Base-by-base conservation (phyloP, 2,888 invertebrate species). In the Trissoscelio sp. region DNA sequence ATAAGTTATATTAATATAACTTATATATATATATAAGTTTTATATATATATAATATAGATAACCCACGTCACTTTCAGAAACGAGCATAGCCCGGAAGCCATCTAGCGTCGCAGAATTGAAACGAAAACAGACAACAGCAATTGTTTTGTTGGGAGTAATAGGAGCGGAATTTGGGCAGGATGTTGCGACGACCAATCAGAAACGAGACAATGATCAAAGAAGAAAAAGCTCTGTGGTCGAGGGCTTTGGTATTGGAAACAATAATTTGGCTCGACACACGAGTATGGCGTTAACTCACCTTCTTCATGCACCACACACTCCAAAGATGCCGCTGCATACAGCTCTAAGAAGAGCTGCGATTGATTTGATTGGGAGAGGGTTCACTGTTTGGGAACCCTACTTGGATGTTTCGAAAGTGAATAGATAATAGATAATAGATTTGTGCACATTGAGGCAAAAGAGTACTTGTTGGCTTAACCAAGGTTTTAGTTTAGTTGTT, bases 311-410 rank as follows among this genome's bases (percentile, higher is more conserved):
- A 9, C 96, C 97, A n/a, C 94, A 97, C 4, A 94, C 95, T 20
- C 92, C 94, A 0, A 96, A 96, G 85, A 93, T 99, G 80, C 98
- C 98, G 0, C 94, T 97, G 39, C 96, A 98, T 92, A 98, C 98
- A 14, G 96, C 99, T n/a, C 92, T 98, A 53, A 94, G 98, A 1
- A 93, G 99, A 80, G 99, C 99, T 9, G 99, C 99, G 0, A 98
- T 99, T 48, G 99, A 99, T 93, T 94, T 99, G 82, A 95, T 99
- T 83, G 99, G 99, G 0, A 94, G 99, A 48, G 99, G 99, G 3
- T 99, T 99, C 92, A 97, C 98, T 0, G 98, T 99, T 0, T 99
- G 99, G 99, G 99, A 99, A 90, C 99, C 99, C 0, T 99, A 99
- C 91, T 92, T 98, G 81, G 98, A 98, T 92, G 97, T 97, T 39